phyloP scores from a whole-genome alignment of 2,797 vertebrate species.

The Manis pentadactyla region DNA sequence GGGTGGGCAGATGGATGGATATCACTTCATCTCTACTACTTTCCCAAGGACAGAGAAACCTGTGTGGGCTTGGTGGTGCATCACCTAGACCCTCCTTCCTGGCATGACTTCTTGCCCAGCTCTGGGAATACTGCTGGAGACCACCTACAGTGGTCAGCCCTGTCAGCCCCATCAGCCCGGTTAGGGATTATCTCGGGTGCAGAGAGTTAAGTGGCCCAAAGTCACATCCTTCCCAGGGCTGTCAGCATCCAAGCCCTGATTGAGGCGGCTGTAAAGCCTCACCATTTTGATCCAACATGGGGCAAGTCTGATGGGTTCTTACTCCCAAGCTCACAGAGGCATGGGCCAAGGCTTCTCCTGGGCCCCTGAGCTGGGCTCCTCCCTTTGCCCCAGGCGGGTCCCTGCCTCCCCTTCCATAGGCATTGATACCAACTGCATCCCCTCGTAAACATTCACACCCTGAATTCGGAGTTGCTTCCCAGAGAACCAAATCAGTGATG shows the following conservation, averaged over 20 bases:
- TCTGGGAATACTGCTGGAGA: not conserved
- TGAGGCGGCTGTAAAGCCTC: not conserved
- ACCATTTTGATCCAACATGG: not conserved
- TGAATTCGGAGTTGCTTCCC: not conserved
- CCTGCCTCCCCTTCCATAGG: not conserved
- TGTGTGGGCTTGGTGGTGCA: not conserved
- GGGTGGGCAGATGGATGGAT: not conserved
- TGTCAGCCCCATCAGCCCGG: not conserved
- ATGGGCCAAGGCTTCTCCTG: not conserved
- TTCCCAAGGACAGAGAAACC: conserved; percentile 18
- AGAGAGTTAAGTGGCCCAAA: not conserved
- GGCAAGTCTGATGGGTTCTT: not conserved
- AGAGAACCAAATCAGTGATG: not conserved
- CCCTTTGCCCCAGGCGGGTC: not conserved
- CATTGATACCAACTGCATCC: not conserved
- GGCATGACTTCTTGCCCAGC: not conserved
- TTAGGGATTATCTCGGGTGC: not conserved
- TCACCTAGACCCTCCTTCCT: not conserved
- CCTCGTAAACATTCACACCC: not conserved
- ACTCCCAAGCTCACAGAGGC: not conserved
- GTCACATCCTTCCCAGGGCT: not conserved
- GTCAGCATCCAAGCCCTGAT: not conserved
- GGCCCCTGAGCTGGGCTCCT: not conserved
- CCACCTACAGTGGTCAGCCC: not conserved
- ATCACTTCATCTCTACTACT: not conserved